Conservation (phyloP, 2,888 invertebrate species). For the Neoscelio sp. region DNA sequence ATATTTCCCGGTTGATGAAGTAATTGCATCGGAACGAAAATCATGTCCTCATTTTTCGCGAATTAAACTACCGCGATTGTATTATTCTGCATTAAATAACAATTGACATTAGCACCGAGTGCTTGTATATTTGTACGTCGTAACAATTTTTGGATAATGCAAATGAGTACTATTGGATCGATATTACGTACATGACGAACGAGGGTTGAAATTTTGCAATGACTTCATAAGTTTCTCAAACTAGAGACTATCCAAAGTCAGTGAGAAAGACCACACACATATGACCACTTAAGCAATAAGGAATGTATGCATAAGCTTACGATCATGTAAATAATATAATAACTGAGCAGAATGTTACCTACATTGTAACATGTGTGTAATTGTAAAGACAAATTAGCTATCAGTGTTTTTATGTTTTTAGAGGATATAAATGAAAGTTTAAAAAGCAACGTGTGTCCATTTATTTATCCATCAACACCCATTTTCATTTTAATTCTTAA, state of each 20-base stretch:
- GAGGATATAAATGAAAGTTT: slow-evolving; percentile 59
- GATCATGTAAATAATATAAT: slow-evolving; percentile 55
- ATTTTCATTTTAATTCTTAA: background rate
- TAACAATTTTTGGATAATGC: background rate
- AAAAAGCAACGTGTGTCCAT: slow-evolving; percentile 13
- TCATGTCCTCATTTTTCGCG: background rate
- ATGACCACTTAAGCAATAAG: slow-evolving; percentile 54
- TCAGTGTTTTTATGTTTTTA: slow-evolving; percentile 66
- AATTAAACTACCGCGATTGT: slow-evolving; percentile 4
- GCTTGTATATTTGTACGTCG: slow-evolving; percentile 15
- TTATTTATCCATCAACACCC: slow-evolving; percentile 3
- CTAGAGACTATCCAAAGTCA: slow-evolving; percentile 13
- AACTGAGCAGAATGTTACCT: slow-evolving; percentile 41
- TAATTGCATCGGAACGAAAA: slow-evolving; percentile 29
- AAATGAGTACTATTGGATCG: no score
- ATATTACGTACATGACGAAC: no score
- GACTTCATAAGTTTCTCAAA: slow-evolving; percentile 27
- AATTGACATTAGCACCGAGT: slow-evolving; percentile 10
- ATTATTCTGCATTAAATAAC: slow-evolving; percentile 15
- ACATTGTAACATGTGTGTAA: slow-evolving; percentile 48
- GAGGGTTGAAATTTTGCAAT: slow-evolving; percentile 9
- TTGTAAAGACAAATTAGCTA: slow-evolving; percentile 55
- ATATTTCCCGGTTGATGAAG: slow-evolving; percentile 23
- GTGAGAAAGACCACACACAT: slow-evolving; percentile 10
- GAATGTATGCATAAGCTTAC: slow-evolving; percentile 41